Base-by-base conservation (phyloP, 2,888 invertebrate genomes). In the Acronicta alni region DNA sequence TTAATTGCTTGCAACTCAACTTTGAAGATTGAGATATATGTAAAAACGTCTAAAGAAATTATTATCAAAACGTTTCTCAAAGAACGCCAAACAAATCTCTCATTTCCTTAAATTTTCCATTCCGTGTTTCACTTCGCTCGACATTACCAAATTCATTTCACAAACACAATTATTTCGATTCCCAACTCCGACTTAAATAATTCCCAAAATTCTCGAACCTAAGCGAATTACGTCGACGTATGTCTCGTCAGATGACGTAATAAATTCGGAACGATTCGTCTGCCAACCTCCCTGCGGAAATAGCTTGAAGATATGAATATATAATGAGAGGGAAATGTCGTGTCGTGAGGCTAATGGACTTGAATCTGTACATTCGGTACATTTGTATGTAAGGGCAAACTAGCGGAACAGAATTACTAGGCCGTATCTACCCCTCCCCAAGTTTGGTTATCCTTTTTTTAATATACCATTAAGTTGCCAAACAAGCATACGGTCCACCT, bases 301-400 rank as follows among this genome's bases (percentile, higher is more conserved):
- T 47, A 58, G 30, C 43, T 57, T 58, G 35, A 58, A 45, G 58
- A 41, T 54, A 63, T 72, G 57, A 67, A 72, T 72, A 59, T 54
- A 46, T 67, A 63, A 57, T 51, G 43, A 26, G 30, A 43, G 42
- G 44, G 60, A 62, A 38, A 58, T 15, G 58, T 51, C 75, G 57
- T 72, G 53, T 65, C 65, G 53, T 51, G 67, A 45, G 44, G 58
- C 60, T 82, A 79, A 82, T 79, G 75, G 75, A 71, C 74, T 68
- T 75, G 68, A 54, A 53, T 70, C 55, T 69, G 61, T 79, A 54
- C 42, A 56, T 53, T 47, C 48, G 53, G 16, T 49, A 37, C 65
- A 53, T 17, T 26, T 20, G 30, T 18, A 9, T 30, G 46, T 30
- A 45, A 44, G 44, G 59, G 41, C 41, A 57, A 54, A 42, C 49